Evolutionary conservation across 2,888 invertebrate genomes (phyloP).

Genomic region (Sussaba pulchella): DNA sequence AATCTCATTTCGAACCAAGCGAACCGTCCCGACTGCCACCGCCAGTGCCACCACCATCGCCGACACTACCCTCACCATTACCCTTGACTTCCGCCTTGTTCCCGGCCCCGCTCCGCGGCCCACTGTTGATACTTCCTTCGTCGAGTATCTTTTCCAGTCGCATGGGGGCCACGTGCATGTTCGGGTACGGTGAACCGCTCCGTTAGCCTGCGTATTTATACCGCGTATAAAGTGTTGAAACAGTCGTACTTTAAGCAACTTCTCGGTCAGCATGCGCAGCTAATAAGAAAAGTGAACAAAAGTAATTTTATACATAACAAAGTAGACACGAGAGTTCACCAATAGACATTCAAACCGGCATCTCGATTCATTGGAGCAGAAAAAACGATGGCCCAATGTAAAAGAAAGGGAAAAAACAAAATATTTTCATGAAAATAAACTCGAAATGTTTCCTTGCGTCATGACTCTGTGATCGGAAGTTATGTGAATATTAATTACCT

Average conservation of each 20-base stretch:
- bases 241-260: slow-evolving; percentile 13
- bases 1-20: slow-evolving; percentile 6
- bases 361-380: not conserved
- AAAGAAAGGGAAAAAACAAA: no score
- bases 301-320: not conserved
- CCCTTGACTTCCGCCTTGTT: slow-evolving; percentile 79
- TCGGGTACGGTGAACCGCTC: slow-evolving; percentile 67
- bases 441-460: no score
- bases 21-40: not conserved
- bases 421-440: no score
- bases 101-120: slow-evolving; percentile 67
- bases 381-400: no score
- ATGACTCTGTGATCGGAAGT: no score
- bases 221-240: slow-evolving; percentile 25
- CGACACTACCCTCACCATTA: slow-evolving; percentile 71
- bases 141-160: slow-evolving; percentile 76
- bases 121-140: slow-evolving; percentile 79
- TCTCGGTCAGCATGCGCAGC: no score
- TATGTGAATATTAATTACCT: no score
- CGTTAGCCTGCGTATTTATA: slow-evolving; percentile 15
- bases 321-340: not conserved
- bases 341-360: not conserved
- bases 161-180: slow-evolving; percentile 80
- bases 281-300: not conserved
- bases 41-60: slow-evolving; percentile 2